Evolutionary conservation across 2,797 vertebrate genomes (phyloP).

Genomic region (Megalops cyprinoides): DNA sequence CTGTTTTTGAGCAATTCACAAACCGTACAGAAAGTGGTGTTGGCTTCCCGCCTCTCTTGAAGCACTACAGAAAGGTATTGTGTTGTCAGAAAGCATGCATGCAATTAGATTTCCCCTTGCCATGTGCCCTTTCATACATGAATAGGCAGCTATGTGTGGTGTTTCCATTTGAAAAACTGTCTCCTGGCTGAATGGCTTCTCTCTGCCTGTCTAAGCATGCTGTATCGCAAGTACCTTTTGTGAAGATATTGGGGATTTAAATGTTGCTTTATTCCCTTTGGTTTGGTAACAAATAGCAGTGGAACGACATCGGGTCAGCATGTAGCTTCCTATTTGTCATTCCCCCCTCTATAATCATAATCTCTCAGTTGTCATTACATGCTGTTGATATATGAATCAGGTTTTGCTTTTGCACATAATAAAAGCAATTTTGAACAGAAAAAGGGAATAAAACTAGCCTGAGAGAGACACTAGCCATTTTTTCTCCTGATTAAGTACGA

Average conservation of each 20-base stretch:
- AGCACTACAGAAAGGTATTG: constrained; percentile 56
- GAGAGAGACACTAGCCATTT: neutral
- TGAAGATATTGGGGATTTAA: neutral
- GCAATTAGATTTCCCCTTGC: constrained; percentile 61
- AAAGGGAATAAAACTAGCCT: no score
- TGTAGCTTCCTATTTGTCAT: neutral
- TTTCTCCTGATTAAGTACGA: neutral
- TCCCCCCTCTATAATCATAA: neutral
- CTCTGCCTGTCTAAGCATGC: neutral
- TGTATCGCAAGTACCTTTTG: neutral
- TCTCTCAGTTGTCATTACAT: no score
- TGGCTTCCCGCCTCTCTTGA: constrained; percentile 42
- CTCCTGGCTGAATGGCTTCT: constrained; percentile 11
- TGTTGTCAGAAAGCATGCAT: constrained; percentile 57
- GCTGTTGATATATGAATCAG: no score
- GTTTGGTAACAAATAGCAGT: neutral
- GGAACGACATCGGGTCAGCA: neutral
- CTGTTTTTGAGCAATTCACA: constrained; percentile 51
- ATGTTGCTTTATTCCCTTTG: neutral
- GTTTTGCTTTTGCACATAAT: neutral
- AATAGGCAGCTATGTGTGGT: constrained; percentile 49
- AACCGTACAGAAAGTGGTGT: constrained; percentile 22
- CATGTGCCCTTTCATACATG: constrained; percentile 54
- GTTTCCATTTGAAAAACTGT: constrained; percentile 52
- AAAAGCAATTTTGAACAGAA: no score